Evolutionary conservation across 2,113 vertebrate species (phyloP), one percentile per base, ranked within the genome.

Genomic region (Sturnus vulgaris): DNA sequence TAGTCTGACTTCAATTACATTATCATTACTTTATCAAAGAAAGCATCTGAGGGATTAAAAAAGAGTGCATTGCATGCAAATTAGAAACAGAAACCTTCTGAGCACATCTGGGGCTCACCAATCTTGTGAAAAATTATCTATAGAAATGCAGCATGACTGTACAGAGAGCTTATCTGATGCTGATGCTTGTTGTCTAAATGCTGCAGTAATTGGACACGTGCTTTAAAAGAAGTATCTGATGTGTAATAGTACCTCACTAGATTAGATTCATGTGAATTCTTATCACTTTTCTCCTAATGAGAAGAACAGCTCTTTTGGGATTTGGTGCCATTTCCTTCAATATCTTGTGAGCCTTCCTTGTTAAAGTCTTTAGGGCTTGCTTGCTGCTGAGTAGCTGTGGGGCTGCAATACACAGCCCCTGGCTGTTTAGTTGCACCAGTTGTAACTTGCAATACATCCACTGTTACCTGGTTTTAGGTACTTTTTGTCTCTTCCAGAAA

Each of bases 181-280:
- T 77, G 47, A 56, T 61, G 63, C 87, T 94, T 94, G 76, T 96
- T 94, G 88, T 88, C 68, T 91, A 79, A 94, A 96, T 49, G 81
- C 86, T 86, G 83, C 71, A 53, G 61, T 95, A 89, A 95, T 95
- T 80, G 80, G 61, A 92, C 79, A 92, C 39, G 7, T 64, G 63
- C 56, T 81, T 91, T 90, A 82, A 93, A 82, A 42, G 76, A 69
- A 81, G 28, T 90, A 93, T 92, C 94, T 86, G 77, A 80, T 90
- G 37, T 82, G 72, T 95, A 81, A 81, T 83, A 69, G 73, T 40
- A 39, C 81, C 64, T 91, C 59, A 46, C 35, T 60, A 89, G 77
- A 94, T 96, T 78, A 96, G 78, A 88, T 86, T 86, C 10, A 8
- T 69, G 52, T 61, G 83, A 68, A 71, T 94, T 80, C 71, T 91